phyloP scores from a whole-genome alignment of 2,888 invertebrate genomes.

The Himalopsyche japonica region DNA sequence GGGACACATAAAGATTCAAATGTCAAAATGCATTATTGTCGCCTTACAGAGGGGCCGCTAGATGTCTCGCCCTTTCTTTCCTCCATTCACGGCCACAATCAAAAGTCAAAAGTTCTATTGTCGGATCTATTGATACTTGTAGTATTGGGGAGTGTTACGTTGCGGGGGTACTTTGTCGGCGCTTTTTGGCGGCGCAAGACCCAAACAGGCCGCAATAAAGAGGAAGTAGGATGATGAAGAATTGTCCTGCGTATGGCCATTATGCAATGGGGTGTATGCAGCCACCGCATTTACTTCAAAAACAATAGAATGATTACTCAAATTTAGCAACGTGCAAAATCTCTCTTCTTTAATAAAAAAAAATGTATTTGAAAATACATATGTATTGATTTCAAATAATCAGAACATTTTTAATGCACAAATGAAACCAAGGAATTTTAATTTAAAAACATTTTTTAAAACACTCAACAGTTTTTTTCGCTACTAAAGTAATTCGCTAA shows the following conservation, averaged over 20 bases:
- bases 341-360: too few species aligned
- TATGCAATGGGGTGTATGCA: not conserved
- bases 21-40: conserved; percentile 41
- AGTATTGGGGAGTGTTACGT: conserved; percentile 19
- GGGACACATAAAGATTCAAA: conserved; percentile 39
- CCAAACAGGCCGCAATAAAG: not conserved
- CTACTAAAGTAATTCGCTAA: too few species aligned
- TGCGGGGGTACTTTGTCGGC: conserved; percentile 28
- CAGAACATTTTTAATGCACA: too few species aligned
- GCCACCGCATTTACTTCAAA: too few species aligned
- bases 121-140: conserved; percentile 30
- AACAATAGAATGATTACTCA: too few species aligned
- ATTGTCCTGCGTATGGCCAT: not conserved
- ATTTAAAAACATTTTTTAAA: too few species aligned
- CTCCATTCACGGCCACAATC: conserved; percentile 29
- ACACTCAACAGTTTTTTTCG: too few species aligned
- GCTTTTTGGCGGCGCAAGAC: not conserved
- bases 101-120: conserved; percentile 36
- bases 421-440: too few species aligned
- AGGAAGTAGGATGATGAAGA: not conserved
- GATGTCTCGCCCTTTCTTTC: conserved; percentile 20
- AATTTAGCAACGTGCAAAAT: too few species aligned
- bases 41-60: conserved; percentile 29
- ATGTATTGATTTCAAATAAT: too few species aligned
- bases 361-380: too few species aligned